phyloP scores from a whole-genome alignment of 2,888 invertebrate genomes.

The Spisula solida region DNA sequence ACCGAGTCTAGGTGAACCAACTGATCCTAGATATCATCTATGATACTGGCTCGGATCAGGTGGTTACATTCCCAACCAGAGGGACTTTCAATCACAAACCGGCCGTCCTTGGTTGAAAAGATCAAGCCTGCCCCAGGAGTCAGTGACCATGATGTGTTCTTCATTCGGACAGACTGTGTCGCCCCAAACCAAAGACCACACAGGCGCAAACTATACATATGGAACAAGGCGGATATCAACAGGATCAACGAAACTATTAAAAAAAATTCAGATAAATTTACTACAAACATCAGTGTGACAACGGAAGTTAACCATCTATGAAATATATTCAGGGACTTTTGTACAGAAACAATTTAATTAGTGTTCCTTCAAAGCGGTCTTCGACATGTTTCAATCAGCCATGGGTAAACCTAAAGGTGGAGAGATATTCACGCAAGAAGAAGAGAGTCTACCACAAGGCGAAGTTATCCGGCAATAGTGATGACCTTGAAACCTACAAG shows the following conservation, averaged over 20 bases:
- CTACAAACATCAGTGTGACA: neutral
- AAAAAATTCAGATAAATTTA: neutral
- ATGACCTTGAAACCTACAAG: neutral
- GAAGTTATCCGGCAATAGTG: neutral
- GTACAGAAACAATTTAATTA: neutral
- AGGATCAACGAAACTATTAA: too few relatives aligned
- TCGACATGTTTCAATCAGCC: neutral
- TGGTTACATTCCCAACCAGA: neutral
- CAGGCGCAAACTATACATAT: neutral
- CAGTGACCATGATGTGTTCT: neutral
- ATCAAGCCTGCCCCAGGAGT: neutral
- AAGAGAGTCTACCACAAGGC: neutral
- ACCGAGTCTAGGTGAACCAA: neutral
- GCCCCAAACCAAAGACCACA: neutral
- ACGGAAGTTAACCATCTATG: neutral
- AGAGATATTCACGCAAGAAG: neutral
- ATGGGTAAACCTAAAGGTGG: neutral
- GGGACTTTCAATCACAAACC: neutral
- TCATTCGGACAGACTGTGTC: neutral
- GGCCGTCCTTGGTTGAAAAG: neutral
- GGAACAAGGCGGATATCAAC: neutral
- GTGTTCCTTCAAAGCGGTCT: neutral
- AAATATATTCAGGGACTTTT: neutral
- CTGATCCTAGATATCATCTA: neutral
- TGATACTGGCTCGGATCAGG: neutral